Percentiles rank a stretch among this genome's conserved stretches.
phyloP scores from a whole-genome alignment of 2,797 vertebrate genomes.

The Monodelphis domestica region DNA sequence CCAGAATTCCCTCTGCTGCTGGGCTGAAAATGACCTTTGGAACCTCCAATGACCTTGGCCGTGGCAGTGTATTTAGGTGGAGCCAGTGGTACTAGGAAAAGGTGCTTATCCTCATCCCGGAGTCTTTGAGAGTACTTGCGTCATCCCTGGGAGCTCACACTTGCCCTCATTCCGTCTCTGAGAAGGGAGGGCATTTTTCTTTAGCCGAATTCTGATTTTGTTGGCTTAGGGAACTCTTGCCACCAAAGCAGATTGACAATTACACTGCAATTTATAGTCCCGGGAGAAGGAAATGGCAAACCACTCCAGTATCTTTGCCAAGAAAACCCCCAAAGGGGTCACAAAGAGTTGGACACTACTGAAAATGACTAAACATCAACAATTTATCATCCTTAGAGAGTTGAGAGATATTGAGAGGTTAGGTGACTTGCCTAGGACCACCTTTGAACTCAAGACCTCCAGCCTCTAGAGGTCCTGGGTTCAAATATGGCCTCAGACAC shows the following conservation, averaged over 20 bases:
- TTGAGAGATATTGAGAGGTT: not conserved
- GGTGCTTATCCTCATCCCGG: not conserved
- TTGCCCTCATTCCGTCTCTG: not conserved
- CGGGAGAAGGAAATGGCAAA: too few relatives aligned
- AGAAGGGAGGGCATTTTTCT: not conserved
- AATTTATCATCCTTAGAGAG: not conserved
- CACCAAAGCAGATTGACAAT: not conserved
- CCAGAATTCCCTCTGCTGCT: not conserved
- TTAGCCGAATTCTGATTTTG: not conserved
- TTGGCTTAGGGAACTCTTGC: not conserved
- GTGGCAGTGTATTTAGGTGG: not conserved
- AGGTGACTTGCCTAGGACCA: not conserved
- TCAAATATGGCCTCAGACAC: too few relatives aligned
- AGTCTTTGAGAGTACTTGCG: not conserved
- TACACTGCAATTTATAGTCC: not conserved
- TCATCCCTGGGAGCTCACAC: not conserved
- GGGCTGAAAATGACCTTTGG: not conserved
- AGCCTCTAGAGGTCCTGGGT: too few relatives aligned
- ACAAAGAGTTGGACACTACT: too few relatives aligned
- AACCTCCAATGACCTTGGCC: not conserved
- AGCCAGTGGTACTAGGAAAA: not conserved
- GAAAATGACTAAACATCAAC: too few relatives aligned
- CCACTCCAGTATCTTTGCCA: too few relatives aligned
- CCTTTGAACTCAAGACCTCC: too few relatives aligned
- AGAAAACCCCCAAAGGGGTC: too few relatives aligned